These are phyloP conservation scores for Urosaurus nigricauda DNA, from an alignment of 2,797 vertebrate species.

Conservation along the genomic window DNA sequence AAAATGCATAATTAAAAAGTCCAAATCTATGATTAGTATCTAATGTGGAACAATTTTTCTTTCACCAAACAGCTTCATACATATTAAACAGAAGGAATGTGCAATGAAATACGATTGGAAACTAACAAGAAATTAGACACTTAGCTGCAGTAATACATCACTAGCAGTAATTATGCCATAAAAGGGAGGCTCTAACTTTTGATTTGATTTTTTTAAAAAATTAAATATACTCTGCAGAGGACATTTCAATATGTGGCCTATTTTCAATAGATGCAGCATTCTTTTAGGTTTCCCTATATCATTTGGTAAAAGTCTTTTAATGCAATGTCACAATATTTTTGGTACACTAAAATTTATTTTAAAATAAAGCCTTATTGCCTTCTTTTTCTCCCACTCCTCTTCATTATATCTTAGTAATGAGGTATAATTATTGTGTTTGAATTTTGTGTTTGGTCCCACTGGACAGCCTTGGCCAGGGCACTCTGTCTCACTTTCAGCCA, in stretches of 20 bases:
- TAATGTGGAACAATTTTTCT: slow-evolving; percentile 55
- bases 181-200: slow-evolving; percentile 63
- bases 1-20: slow-evolving; percentile 59
- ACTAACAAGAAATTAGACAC: slow-evolving; percentile 61
- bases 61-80: slow-evolving; percentile 38
- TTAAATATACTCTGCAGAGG: slow-evolving; percentile 59
- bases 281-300: slow-evolving; percentile 55
- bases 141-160: slow-evolving; percentile 64
- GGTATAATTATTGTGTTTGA: background rate
- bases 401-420: slow-evolving; percentile 11
- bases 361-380: background rate
- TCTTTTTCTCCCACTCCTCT: background rate
- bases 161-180: slow-evolving; percentile 55
- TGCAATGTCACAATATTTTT: slow-evolving; percentile 51
- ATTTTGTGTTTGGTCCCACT: background rate
- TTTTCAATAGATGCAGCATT: slow-evolving; percentile 51
- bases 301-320: slow-evolving; percentile 41
- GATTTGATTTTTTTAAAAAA: slow-evolving; percentile 58
- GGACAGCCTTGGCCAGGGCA: background rate
- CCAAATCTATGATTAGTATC: slow-evolving; percentile 50
- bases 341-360: slow-evolving; percentile 46
- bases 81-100: slow-evolving; percentile 45
- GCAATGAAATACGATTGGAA: slow-evolving; percentile 53
- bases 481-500: background rate
- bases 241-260: slow-evolving; percentile 55